Evolutionary conservation across 2,888 invertebrate genomes (phyloP).

Genomic region (Eupithecia tripunctaria): DNA sequence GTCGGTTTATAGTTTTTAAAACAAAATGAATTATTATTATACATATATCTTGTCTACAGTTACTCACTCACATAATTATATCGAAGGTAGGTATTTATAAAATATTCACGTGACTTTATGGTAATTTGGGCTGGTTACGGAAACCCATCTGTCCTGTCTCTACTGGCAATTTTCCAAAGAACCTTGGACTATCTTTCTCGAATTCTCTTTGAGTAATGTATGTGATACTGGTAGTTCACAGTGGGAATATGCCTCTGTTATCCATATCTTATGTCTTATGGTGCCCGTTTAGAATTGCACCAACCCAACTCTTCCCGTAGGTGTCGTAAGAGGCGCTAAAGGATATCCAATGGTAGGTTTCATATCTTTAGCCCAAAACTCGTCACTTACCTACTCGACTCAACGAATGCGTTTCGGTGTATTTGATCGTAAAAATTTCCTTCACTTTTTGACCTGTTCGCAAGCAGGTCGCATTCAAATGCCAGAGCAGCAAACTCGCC

Average conservation of each 20-base stretch:
- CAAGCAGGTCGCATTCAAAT: neutral
- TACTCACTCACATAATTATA: too few relatives aligned
- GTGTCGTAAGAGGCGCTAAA: too few relatives aligned
- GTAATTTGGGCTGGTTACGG: constrained; percentile 1
- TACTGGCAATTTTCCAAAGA: constrained; percentile 5
- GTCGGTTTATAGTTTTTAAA: too few relatives aligned
- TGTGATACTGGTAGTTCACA: neutral
- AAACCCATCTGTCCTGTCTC: constrained; percentile 6
- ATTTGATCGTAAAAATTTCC: too few relatives aligned
- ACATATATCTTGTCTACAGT: neutral
- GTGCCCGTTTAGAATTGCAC: too few relatives aligned
- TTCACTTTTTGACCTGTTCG: neutral
- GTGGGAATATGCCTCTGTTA: neutral
- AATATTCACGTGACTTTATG: neutral
- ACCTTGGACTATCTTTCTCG: neutral
- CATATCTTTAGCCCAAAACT: too few relatives aligned
- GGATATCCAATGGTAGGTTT: too few relatives aligned
- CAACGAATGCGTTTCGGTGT: neutral
- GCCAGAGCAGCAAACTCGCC: too few relatives aligned
- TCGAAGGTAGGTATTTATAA: too few relatives aligned
- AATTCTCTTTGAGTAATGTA: neutral
- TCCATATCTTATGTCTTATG: too few relatives aligned
- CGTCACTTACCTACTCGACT: neutral
- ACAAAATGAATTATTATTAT: too few relatives aligned
- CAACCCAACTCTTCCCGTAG: too few relatives aligned